phyloP scores from a whole-genome alignment of 2,113 vertebrate species.

The Rhizomys pruinosus region DNA sequence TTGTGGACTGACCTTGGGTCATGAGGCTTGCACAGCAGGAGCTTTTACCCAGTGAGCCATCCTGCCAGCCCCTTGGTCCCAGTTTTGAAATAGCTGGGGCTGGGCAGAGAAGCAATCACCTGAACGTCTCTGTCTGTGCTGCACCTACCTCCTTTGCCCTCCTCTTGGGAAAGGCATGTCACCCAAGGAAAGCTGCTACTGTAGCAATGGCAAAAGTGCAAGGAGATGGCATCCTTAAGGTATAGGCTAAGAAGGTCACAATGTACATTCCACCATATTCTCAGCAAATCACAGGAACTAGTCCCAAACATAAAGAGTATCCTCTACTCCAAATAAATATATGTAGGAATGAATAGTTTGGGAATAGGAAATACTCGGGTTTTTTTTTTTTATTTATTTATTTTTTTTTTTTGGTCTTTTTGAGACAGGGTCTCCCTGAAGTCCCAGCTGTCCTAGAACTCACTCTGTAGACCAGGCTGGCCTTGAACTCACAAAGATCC shows the following conservation, averaged over 20 bases:
- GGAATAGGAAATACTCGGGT: not conserved
- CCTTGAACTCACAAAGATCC: too few relatives aligned
- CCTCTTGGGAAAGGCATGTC: not conserved
- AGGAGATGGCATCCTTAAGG: not conserved
- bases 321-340: not conserved
- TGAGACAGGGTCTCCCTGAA: too few relatives aligned
- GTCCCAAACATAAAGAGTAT: not conserved
- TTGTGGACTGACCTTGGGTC: not conserved
- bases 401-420: too few relatives aligned
- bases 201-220: not conserved
- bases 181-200: not conserved
- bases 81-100: not conserved
- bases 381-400: too few relatives aligned
- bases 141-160: rapidly evolving
- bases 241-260: not conserved
- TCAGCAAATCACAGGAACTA: not conserved
- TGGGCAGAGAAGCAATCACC: not conserved
- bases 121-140: not conserved
- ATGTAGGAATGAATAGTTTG: not conserved
- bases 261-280: not conserved
- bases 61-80: not conserved
- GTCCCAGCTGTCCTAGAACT: too few relatives aligned
- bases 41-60: not conserved
- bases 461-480: too few relatives aligned
- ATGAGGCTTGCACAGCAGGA: not conserved